Evolutionary conservation across 1,140 invertebrate species (phyloP).

Genomic region (Nephila pilipes): DNA sequence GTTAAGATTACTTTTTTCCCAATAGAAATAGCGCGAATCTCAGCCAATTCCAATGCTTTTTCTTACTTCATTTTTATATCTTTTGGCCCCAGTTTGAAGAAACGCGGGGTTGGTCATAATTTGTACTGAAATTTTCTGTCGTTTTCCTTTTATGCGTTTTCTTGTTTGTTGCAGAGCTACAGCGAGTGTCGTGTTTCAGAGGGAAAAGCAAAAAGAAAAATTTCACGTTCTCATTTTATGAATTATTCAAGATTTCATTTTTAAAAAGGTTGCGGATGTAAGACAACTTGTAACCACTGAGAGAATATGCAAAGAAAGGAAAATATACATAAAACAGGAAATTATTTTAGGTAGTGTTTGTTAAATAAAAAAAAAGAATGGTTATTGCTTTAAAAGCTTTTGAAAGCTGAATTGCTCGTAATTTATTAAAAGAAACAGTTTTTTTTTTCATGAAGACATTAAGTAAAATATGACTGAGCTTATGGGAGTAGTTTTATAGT

Average conservation of each 20-base stretch:
- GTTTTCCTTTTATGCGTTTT: not conserved
- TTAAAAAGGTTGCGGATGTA: not conserved
- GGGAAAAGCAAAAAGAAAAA: not conserved
- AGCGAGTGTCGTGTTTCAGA: not conserved
- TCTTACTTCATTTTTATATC: not conserved
- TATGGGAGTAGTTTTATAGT: too few relatives aligned
- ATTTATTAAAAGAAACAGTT: not conserved
- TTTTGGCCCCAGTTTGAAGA: not conserved
- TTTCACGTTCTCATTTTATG: not conserved
- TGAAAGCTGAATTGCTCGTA: not conserved
- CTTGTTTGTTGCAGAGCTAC: not conserved
- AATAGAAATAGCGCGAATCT: not conserved
- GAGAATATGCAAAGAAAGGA: not conserved
- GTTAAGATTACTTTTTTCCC: not conserved
- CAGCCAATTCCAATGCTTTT: not conserved
- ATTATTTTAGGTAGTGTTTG: not conserved
- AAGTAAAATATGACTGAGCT: too few relatives aligned
- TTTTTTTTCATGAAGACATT: not conserved
- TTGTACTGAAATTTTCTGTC: not conserved
- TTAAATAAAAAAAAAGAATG: not conserved
- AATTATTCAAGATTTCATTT: constrained; percentile 19
- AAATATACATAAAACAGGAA: not conserved
- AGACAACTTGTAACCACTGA: not conserved
- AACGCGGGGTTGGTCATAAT: not conserved
- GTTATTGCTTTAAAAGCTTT: not conserved